Evolutionary conservation across 2,888 invertebrate species (phyloP).

Genomic region (Oscheius onirici): DNA sequence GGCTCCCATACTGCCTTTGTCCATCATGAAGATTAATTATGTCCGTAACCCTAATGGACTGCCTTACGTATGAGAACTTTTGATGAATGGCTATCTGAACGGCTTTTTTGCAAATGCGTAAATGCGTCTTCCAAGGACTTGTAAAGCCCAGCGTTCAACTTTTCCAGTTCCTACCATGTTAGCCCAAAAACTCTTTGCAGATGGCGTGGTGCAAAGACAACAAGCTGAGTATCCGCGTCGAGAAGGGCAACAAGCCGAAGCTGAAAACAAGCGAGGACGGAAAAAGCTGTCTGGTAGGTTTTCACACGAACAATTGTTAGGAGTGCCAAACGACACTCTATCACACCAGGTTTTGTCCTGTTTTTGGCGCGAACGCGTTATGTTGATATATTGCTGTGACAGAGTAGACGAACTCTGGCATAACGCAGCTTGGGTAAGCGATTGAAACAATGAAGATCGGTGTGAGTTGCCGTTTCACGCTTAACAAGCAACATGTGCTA

Average conservation of each 20-base stretch:
- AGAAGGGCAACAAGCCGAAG: constrained; percentile 45
- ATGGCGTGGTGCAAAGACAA: constrained; percentile 39
- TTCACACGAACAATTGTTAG: no score
- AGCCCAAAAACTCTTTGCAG: constrained; percentile 20
- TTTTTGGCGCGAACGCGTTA: neutral
- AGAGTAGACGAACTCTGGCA: neutral
- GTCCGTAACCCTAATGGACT: neutral
- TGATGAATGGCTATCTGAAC: constrained; percentile 24
- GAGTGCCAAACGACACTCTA: no score
- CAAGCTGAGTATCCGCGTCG: constrained; percentile 48
- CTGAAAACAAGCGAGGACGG: constrained; percentile 35
- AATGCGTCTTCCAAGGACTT: constrained; percentile 2
- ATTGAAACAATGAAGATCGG: neutral
- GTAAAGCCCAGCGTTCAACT: neutral
- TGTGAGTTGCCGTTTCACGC: neutral
- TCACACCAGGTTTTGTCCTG: no score
- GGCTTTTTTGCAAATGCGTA: constrained; percentile 13
- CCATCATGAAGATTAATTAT: neutral
- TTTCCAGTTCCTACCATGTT: neutral
- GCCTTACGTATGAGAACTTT: neutral
- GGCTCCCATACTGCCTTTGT: neutral
- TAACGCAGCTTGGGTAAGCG: neutral
- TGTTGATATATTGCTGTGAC: neutral
- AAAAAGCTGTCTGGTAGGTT: constrained; percentile 40
- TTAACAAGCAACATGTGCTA: neutral